Conservation (phyloP, 1,140 invertebrate species). For the Drosophila erecta region DNA sequence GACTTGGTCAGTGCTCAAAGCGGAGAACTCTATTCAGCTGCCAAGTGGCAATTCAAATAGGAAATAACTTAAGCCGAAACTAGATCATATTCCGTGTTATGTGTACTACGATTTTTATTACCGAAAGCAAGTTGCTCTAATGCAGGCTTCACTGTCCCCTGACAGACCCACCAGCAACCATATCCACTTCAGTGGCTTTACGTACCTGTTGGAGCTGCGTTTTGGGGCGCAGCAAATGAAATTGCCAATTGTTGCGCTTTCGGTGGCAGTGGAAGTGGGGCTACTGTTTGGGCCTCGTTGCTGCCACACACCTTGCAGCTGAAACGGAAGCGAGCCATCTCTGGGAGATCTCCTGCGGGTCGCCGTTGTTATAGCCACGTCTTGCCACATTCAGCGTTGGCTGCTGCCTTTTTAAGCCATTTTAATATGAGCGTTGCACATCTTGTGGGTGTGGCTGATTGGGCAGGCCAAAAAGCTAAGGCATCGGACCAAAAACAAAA, state of each 20-base stretch:
- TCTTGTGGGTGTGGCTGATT: slow-evolving; percentile 79
- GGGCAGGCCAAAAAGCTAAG: slow-evolving; percentile 36
- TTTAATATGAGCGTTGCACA: slow-evolving; percentile 62
- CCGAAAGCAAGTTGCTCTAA: neutral
- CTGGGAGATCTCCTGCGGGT: slow-evolving; percentile 22
- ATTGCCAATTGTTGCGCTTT: slow-evolving; percentile 79
- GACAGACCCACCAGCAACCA: neutral
- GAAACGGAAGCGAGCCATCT: slow-evolving; percentile 66
- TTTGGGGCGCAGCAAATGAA: slow-evolving; percentile 76
- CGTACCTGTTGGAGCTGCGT: slow-evolving; percentile 67
- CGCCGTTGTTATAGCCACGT: slow-evolving; percentile 46
- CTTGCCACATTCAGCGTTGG: slow-evolving; percentile 57
- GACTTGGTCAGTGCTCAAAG: too few species aligned
- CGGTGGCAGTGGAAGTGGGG: slow-evolving; percentile 42
- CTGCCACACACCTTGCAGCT: slow-evolving; percentile 75
- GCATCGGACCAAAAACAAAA: slow-evolving; percentile 8
- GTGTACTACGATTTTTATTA: neutral
- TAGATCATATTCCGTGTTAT: too few species aligned
- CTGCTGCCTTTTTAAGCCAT: slow-evolving; percentile 59
- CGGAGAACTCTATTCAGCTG: too few species aligned
- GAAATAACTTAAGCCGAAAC: too few species aligned
- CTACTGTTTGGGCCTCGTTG: slow-evolving; percentile 67
- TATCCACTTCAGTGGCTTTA: slow-evolving; percentile 38
- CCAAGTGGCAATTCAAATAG: too few species aligned
- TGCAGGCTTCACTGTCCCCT: slow-evolving; percentile 17